phyloP scores from a whole-genome alignment of 1,140 invertebrate genomes.

The Trichonephila clavata region DNA sequence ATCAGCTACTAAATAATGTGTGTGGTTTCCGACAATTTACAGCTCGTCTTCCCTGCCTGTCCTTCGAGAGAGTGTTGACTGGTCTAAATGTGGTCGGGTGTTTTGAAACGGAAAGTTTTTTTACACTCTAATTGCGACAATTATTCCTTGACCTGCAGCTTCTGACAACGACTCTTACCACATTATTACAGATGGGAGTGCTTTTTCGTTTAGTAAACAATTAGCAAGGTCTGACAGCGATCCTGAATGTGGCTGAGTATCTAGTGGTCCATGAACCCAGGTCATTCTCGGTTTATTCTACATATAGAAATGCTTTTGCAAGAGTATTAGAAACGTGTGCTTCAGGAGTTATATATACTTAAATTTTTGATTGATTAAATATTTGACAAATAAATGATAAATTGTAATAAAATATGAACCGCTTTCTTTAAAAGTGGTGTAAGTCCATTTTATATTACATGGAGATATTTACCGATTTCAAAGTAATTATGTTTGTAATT shows the following conservation, averaged over 20 bases:
- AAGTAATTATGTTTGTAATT: no score
- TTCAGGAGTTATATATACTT: no score
- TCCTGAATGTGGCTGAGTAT: not conserved
- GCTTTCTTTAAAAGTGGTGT: no score
- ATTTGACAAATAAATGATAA: no score
- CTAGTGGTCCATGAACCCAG: not conserved
- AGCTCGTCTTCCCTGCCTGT: not conserved
- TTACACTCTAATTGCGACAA: not conserved
- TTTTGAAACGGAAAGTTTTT: constrained; percentile 20
- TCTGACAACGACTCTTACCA: not conserved
- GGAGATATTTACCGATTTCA: no score
- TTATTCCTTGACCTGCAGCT: not conserved
- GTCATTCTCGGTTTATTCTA: not conserved
- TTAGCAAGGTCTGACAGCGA: not conserved
- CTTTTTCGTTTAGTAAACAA: not conserved
- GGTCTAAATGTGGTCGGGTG: not conserved
- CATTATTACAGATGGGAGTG: constrained; percentile 1
- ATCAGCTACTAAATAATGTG: not conserved
- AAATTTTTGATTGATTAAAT: no score
- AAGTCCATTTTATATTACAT: no score
- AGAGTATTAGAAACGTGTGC: no score
- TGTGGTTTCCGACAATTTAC: constrained; percentile 14
- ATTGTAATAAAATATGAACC: no score
- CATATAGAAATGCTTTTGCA: no score
- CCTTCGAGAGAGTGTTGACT: constrained; percentile 3